Conservation (phyloP, 2,797 vertebrate species). For the Helostoma temminkii region DNA sequence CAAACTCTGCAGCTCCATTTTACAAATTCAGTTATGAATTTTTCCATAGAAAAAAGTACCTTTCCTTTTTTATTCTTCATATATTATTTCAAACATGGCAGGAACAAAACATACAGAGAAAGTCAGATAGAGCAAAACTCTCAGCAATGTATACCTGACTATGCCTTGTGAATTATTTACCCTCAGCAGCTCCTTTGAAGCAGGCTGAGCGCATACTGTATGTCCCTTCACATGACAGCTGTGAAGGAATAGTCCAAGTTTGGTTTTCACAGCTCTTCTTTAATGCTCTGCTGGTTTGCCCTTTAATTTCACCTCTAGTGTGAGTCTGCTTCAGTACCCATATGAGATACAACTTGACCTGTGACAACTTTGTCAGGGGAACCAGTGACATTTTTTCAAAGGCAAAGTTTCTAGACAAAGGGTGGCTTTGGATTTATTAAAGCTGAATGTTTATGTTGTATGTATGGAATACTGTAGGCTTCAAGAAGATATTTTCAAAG, state of each 20-base stretch:
- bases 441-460: slow-evolving; percentile 54
- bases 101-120: slow-evolving; percentile 62
- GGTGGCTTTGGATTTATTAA: slow-evolving; percentile 48
- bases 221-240: slow-evolving; percentile 73
- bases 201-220: slow-evolving; percentile 56
- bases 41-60: slow-evolving; percentile 59
- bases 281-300: slow-evolving; percentile 73
- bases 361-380: slow-evolving; percentile 63
- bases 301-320: slow-evolving; percentile 77
- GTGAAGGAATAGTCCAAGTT: slow-evolving; percentile 69
- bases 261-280: slow-evolving; percentile 69
- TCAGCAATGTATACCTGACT: slow-evolving; percentile 60
- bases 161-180: slow-evolving; percentile 79
- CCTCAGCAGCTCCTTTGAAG: slow-evolving; percentile 62
- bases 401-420: slow-evolving; percentile 53
- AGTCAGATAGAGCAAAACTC: slow-evolving; percentile 65
- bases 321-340: slow-evolving; percentile 62
- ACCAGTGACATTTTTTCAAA: slow-evolving; percentile 64
- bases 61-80: slow-evolving; percentile 42
- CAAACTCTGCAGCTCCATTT: slow-evolving; percentile 69
- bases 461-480: slow-evolving; percentile 10
- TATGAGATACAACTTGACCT: slow-evolving; percentile 78
- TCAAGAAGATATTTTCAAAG: background rate
- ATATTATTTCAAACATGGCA: slow-evolving; percentile 72
- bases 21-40: slow-evolving; percentile 73